Evolutionary conservation across 2,888 invertebrate species (phyloP).

Genomic region (Atethmia centrago): DNA sequence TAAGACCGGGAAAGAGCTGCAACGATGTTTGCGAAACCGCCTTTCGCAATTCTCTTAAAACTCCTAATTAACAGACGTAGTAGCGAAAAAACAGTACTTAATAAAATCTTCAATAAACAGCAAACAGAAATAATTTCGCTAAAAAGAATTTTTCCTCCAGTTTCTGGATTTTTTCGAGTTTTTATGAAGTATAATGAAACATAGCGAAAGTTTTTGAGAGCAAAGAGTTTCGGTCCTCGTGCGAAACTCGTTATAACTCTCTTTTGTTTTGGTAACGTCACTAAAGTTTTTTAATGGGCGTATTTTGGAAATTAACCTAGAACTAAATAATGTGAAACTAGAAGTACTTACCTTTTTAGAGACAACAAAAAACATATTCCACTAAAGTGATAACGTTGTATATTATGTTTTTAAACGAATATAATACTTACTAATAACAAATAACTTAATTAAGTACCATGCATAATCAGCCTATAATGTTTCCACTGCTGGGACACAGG

Average conservation of each 20-base stretch:
- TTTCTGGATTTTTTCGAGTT: slow-evolving; percentile 31
- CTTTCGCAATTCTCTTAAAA: slow-evolving; percentile 25
- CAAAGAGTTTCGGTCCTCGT: slow-evolving; percentile 60
- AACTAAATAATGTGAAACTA: slow-evolving; percentile 60
- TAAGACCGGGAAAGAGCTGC: slow-evolving; percentile 10
- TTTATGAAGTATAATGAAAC: slow-evolving; percentile 55
- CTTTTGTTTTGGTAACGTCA: slow-evolving; percentile 69
- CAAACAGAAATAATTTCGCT: slow-evolving; percentile 34
- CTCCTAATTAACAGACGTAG: slow-evolving; percentile 38
- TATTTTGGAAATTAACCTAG: slow-evolving; percentile 60
- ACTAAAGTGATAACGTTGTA: slow-evolving; percentile 37
- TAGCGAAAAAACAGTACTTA: slow-evolving; percentile 31
- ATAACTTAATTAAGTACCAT: no score
- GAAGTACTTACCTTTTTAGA: slow-evolving; percentile 26
- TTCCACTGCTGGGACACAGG: no score
- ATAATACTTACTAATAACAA: not conserved
- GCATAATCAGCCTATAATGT: no score
- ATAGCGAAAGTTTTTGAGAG: slow-evolving; percentile 62
- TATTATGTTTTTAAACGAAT: slow-evolving; percentile 19
- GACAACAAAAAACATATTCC: slow-evolving; percentile 30
- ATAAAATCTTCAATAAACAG: slow-evolving; percentile 34
- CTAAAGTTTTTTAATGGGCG: slow-evolving; percentile 72
- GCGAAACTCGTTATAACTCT: slow-evolving; percentile 70
- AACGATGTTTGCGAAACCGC: slow-evolving; percentile 26
- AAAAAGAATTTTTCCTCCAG: slow-evolving; percentile 33